A percentile compares a stretch with the other conserved stretches of the same genome.
These are phyloP conservation scores for Chromis chromis DNA, from an alignment of 2,797 vertebrate species.

Conservation along the genomic window DNA sequence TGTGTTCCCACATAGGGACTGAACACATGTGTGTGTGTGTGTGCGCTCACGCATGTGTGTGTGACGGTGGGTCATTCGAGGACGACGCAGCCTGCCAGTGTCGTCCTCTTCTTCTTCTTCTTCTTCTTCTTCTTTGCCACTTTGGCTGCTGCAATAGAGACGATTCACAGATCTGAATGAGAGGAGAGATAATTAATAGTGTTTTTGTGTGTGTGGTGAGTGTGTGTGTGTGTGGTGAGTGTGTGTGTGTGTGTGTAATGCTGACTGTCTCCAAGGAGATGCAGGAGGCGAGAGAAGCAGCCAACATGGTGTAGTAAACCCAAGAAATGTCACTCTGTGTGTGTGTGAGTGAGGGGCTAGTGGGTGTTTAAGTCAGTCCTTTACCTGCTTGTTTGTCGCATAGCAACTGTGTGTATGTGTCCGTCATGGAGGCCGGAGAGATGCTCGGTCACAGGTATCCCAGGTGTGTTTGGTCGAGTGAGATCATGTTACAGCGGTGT, in stretches of 20 bases:
- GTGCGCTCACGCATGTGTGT: constrained; percentile 1
- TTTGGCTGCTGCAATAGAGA: constrained; percentile 44
- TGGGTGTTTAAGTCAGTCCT: constrained; percentile 16
- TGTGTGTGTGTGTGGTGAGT: constrained; percentile 15
- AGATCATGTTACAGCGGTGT: constrained; percentile 10
- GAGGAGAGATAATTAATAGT: constrained; percentile 63
- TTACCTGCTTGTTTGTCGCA: constrained; percentile 60
- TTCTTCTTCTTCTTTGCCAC: constrained; percentile 10
- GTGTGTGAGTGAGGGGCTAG: constrained; percentile 7
- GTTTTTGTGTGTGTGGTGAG: constrained; percentile 44
- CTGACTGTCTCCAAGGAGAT: constrained; percentile 73
- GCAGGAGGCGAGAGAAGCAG: constrained; percentile 62
- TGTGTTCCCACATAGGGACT: constrained; percentile 8
- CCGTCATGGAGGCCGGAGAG: background rate
- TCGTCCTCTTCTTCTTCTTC: constrained; percentile 8
- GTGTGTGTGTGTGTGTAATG: constrained; percentile 21
- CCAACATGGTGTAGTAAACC: constrained; percentile 51
- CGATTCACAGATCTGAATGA: constrained; percentile 65
- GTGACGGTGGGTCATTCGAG: constrained; percentile 30
- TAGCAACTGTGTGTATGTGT: constrained; percentile 38
- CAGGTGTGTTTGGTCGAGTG: constrained; percentile 39
- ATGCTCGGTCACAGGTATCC: constrained; percentile 36
- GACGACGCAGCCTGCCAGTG: constrained; percentile 17
- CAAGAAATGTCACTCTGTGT: constrained; percentile 49
- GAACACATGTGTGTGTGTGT: constrained; percentile 18